Base-by-base conservation (phyloP, 2,888 invertebrate species). In the Drosophila multiciliata region DNA sequence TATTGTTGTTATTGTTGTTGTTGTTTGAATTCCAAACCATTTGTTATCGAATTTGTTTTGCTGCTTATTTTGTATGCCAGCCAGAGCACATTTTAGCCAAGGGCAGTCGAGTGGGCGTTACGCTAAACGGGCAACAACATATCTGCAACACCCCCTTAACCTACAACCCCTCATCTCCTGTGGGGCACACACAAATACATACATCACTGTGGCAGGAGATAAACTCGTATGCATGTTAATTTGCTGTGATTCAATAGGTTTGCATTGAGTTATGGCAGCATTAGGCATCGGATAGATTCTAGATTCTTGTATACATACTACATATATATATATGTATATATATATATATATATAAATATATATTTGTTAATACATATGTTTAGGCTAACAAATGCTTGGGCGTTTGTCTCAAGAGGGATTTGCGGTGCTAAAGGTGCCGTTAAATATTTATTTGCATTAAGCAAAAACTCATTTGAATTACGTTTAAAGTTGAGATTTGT, bases 241-340 rank as follows among this genome's bases (percentile, higher is more conserved):
- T 88, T 87, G 87, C 82, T 86, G 76, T 88, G 83, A 86, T 88
- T 88, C 84, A 88, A 88, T 86, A 83, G 86, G 81, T 86, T 84
- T 60, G 69, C 82, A 82, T 86, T 86, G 86, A 86, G 78, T 87
- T 87, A 86, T 87, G 85, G 77, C 52, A 66, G 71, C 82, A 83
- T 83, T 87, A 83, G 82, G 78, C 78, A 74, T 59, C 78, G 75
- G 66, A 66, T n/a, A n/a, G n/a, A n/a, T n/a, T 75, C 65, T 50
- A 35, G 59, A 59, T 54, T 78, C 80, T 68, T 57, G 65, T 57
- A 29, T 29, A 29, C 6, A 29, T 29, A 0, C 29, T 29, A 48
- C 60, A 73, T 36, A 62, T 52, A 63, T 36, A 38, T 45, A 35
- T 54, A 15, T 35, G 17, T 5, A 32, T 17, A 50, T 29, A 49